A percentile compares a stretch with the other conserved stretches of the same genome.
These are phyloP conservation scores for Balanococcus diminutus DNA, from an alignment of 2,888 invertebrate genomes.

Conservation along the genomic window DNA sequence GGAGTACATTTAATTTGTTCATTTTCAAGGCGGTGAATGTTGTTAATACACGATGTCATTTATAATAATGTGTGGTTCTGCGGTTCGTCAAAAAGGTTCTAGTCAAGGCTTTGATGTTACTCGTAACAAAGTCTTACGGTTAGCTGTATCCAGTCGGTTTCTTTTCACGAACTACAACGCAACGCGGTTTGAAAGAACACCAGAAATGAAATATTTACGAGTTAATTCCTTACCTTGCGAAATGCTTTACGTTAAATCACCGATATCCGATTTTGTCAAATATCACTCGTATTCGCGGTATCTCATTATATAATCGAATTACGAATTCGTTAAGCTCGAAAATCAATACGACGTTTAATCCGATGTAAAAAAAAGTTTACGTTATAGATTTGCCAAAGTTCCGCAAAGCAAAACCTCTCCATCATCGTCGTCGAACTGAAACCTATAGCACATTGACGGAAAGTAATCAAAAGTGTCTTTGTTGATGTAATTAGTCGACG, in stretches of 20 bases:
- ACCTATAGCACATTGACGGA: neutral
- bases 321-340: neutral
- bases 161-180: neutral
- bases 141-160: neutral
- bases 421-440: neutral
- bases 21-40: neutral
- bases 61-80: constrained; percentile 15
- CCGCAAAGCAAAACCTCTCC: neutral
- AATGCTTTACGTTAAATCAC: neutral
- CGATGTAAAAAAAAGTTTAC: neutral
- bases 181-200: neutral
- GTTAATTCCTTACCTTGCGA: neutral
- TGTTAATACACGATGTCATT: neutral
- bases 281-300: neutral
- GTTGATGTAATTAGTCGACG: constrained; percentile 30
- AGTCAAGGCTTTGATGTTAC: constrained; percentile 23
- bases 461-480: constrained; percentile 43
- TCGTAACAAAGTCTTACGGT: constrained; percentile 2
- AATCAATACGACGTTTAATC: neutral
- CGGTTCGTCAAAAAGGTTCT: constrained; percentile 13
- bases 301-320: neutral
- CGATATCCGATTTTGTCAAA: neutral
- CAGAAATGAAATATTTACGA: neutral
- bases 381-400: neutral
- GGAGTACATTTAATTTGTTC: neutral